Evolutionary conservation across 2,113 vertebrate genomes (phyloP).

Genomic region (Indicator indicator): DNA sequence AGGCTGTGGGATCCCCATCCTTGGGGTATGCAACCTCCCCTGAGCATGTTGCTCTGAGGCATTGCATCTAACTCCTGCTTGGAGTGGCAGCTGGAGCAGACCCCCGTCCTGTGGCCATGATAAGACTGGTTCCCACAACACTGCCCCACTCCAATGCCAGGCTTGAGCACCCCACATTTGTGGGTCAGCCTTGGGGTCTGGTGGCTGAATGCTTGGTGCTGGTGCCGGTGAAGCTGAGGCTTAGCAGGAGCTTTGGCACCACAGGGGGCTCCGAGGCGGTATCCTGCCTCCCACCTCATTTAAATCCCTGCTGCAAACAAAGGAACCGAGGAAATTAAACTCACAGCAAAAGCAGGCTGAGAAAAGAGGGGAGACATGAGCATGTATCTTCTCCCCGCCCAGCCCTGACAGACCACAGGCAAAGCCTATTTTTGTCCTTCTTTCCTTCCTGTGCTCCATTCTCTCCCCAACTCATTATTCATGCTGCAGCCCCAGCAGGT

Average conservation of each 20-base stretch:
- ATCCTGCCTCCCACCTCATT: neutral
- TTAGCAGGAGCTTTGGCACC: neutral
- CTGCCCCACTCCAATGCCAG: neutral
- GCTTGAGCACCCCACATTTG: neutral
- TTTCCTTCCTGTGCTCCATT: neutral
- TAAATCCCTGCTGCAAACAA: constrained; percentile 26
- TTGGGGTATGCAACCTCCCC: neutral
- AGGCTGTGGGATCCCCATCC: neutral
- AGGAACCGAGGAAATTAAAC: neutral
- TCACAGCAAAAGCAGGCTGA: neutral
- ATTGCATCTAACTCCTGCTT: neutral
- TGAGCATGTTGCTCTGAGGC: neutral
- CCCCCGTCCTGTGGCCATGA: neutral
- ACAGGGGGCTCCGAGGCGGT: rapidly evolving
- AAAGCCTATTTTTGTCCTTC: neutral
- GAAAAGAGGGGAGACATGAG: neutral
- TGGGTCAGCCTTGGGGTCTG: neutral
- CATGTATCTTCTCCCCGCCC: neutral
- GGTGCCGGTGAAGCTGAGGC: neutral
- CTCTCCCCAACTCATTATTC: neutral
- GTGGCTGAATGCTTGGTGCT: neutral
- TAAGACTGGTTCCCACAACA: neutral
- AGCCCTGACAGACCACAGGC: rapidly evolving
- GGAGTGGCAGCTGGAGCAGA: neutral
- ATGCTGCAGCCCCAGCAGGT: neutral